A percentile compares a stretch with the other conserved stretches of the same genome.
Conservation (phyloP, 2,113 vertebrate species). For the Pogonocichla stellata region DNA sequence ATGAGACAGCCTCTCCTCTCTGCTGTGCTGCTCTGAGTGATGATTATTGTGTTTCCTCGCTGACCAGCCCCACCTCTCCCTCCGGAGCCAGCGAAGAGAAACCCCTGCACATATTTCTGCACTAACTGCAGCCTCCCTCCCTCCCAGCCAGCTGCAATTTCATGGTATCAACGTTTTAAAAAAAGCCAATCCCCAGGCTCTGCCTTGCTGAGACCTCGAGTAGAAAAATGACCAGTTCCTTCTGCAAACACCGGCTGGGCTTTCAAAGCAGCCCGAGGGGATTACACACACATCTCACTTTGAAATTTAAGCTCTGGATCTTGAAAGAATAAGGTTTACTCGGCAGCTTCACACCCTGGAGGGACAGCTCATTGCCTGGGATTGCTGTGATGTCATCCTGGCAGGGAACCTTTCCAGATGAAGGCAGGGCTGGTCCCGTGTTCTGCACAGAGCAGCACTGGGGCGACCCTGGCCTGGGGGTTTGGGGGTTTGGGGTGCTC, state of each 20-base stretch:
- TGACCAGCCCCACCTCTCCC: neutral
- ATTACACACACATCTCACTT: neutral
- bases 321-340: neutral
- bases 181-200: neutral
- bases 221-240: neutral
- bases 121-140: neutral
- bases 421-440: neutral
- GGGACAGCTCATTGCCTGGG: neutral
- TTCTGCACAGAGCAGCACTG: rapidly evolving
- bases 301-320: constrained; percentile 14
- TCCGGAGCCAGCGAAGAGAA: neutral
- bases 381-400: neutral
- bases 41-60: neutral
- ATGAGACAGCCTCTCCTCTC: neutral
- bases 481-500: neutral
- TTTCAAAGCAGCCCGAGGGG: neutral
- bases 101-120: neutral
- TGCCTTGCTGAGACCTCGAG: neutral
- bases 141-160: neutral
- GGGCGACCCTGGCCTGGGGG: neutral
- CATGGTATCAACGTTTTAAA: neutral
- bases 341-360: neutral
- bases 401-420: neutral
- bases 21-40: neutral
- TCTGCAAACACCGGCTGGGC: constrained; percentile 9